A percentile compares a stretch with the other conserved stretches of the same genome.
phyloP scores from a whole-genome alignment of 1,140 invertebrate genomes.

The Drosophila chauvacae region DNA sequence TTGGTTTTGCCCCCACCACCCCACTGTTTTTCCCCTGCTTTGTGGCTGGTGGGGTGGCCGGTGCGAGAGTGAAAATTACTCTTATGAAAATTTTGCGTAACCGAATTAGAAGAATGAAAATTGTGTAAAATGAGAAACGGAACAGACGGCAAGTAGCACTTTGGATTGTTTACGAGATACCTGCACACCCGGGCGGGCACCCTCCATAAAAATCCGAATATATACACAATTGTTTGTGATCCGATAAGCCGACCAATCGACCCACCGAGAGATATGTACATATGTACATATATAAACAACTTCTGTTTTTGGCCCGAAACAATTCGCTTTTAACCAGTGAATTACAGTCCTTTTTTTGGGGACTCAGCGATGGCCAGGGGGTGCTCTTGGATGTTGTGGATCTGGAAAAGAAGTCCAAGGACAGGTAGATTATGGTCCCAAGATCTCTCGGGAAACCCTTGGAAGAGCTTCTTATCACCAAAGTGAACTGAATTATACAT shows the following conservation, averaged over 20 bases:
- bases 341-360: neutral
- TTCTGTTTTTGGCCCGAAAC: conserved; percentile 22
- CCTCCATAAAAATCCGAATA: conserved; percentile 25
- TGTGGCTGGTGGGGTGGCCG: conserved; percentile 14
- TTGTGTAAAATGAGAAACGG: conserved; percentile 36
- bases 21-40: neutral
- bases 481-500: neutral
- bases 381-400: neutral
- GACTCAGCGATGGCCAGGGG: neutral
- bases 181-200: neutral
- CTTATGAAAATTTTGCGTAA: conserved; percentile 59
- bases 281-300: conserved; percentile 32
- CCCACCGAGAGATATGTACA: conserved; percentile 1
- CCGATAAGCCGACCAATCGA: conserved; percentile 28
- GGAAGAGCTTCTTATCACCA: neutral
- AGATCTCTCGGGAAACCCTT: neutral
- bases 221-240: conserved; percentile 38
- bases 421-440: neutral
- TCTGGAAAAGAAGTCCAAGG: neutral
- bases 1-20: neutral
- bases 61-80: conserved; percentile 37
- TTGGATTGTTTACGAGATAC: conserved; percentile 29
- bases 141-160: conserved; percentile 16
- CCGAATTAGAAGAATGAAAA: conserved; percentile 48
- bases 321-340: neutral